Base-by-base conservation (phyloP, 2,797 vertebrate genomes). In the Monodelphis domestica region DNA sequence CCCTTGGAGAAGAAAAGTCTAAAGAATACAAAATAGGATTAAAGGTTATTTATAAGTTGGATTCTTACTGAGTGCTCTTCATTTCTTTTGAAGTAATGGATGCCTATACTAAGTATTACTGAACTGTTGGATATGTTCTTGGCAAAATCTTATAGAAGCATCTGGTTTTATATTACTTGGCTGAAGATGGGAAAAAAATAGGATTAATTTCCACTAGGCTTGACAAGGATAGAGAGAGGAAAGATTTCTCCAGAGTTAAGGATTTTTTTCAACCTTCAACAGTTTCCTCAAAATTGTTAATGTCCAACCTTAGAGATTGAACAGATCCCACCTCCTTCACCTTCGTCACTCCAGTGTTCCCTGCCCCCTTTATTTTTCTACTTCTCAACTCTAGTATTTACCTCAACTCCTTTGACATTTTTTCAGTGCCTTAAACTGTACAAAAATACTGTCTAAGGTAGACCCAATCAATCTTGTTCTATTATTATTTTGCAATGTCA, bases 61-160 rank as follows among this genome's bases (percentile, higher is more conserved):
- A 4, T 26, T 84, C 21, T 84, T 26, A 84, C 38, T 28, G 70
- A 84, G 38, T 28, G 10, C 9, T 84, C 70, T 84, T 84, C 38
- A 84, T 84, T 45, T 78, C 21, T 78, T 78, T 38, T 50, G 38
- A 84, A 84, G 70, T 84, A 45, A 57, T 91, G 89, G 91, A 30
- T 94, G 0, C 91, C 92, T 93, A 87, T 90, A 78, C 94, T 78
- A 54, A 55, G 70, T 84, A 94, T 53, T 30, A 88, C 51, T 17
- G 51, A 94, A 88, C 17, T 55, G 92, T 38, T 56, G 90, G 89
- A 70, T 53, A n/a, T 92, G 1, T 24, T 91, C 53, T 91, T 89
- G 54, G 4, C 33, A 91, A 33, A 90, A 88, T 51, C 59, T 92
- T 94, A 93, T 7, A 53, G 52, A 93, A 56, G 89, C 38, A 91